These are phyloP conservation scores for Galeopsomyia nigrocyanea DNA, from an alignment of 2,888 invertebrate genomes.

Conservation along the genomic window DNA sequence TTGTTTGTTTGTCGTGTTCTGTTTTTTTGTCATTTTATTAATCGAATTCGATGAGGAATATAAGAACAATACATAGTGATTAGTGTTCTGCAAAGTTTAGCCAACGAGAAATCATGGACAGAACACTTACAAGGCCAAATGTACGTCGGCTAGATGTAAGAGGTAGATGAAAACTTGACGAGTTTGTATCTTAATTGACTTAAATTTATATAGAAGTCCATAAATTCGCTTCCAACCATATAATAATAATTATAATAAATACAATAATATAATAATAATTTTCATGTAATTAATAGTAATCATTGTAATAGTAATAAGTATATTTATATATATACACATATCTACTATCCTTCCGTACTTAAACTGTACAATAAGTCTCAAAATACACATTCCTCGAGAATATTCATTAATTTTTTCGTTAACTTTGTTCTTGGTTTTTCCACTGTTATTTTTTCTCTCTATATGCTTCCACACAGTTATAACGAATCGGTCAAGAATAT, in stretches of 20 bases:
- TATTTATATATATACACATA: constrained; percentile 41
- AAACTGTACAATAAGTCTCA: constrained; percentile 47
- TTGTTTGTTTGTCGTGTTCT: constrained; percentile 1
- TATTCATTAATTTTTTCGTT: constrained; percentile 28
- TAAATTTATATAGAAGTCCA: constrained; percentile 40
- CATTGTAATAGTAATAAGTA: constrained; percentile 19
- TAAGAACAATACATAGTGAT: constrained; percentile 31
- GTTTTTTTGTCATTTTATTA: not conserved
- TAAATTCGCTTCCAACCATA: constrained; percentile 21
- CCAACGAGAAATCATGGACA: constrained; percentile 35
- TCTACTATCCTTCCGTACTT: constrained; percentile 42
- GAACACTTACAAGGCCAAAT: constrained; percentile 44
- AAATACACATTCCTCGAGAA: constrained; percentile 45
- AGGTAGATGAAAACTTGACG: constrained; percentile 47
- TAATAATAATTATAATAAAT: constrained; percentile 16
- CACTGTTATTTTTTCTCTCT: constrained; percentile 2
- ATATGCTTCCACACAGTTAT: constrained; percentile 40
- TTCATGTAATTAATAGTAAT: not conserved
- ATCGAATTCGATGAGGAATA: constrained; percentile 4
- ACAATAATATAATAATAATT: constrained; percentile 13
- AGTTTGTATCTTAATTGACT: constrained; percentile 35
- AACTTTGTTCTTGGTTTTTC: constrained; percentile 13
- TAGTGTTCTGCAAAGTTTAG: constrained; percentile 32
- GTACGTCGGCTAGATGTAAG: constrained; percentile 44
- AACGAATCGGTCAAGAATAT: constrained; percentile 45